Base-by-base conservation (phyloP, 2,888 invertebrate species). In the Panorpa germanica region DNA sequence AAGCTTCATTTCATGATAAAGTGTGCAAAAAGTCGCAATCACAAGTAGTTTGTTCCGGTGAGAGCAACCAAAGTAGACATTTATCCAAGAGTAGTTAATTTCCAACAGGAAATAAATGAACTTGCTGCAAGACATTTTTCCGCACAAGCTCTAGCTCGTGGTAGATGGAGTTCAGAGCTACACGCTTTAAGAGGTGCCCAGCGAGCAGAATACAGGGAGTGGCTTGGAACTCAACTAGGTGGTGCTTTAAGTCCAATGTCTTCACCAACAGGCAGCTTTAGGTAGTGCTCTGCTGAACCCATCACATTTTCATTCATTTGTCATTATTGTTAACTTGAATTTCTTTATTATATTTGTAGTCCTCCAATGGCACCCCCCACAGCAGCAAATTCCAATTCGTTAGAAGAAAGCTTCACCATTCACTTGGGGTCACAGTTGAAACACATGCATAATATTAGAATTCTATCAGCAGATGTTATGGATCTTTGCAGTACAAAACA, bases 391-490 rank as follows among this genome's bases (percentile, higher is more conserved):
- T 40, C n/a, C n/a, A n/a, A n/a, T n/a, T 53, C 53, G 3, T 52
- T 86, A 45, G 91, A 93, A 56, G 95, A 95, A 59, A 91, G 90
- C 55, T 96, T 95, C 53, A 96, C 95, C 12, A 93, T 96, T 46
- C 91, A 95, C 59, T 63, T 95, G 38, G 95, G 96, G 28, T 90
- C 93, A 4, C 98, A 98, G 57, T 67, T 96, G 52, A 98, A 98
- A 53, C 93, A 95, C 47, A 96, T 91, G 65, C 95, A 98, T 55
- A 98, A 98, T 53, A 78, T 96, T 37, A 65, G 96, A 31, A 75
- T 98, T 36, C 61, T 93, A 17, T 80, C 86, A 34, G 76, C 80
- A 12, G 74, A 85, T 54, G 69, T 81, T 9, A 65, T 82, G 42
- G 82, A 88, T 47, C 65, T 91, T 39, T 81, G 82, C 45, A 59